Base-by-base conservation (phyloP, 1,140 invertebrate genomes). In the Drosophila albomicans region DNA sequence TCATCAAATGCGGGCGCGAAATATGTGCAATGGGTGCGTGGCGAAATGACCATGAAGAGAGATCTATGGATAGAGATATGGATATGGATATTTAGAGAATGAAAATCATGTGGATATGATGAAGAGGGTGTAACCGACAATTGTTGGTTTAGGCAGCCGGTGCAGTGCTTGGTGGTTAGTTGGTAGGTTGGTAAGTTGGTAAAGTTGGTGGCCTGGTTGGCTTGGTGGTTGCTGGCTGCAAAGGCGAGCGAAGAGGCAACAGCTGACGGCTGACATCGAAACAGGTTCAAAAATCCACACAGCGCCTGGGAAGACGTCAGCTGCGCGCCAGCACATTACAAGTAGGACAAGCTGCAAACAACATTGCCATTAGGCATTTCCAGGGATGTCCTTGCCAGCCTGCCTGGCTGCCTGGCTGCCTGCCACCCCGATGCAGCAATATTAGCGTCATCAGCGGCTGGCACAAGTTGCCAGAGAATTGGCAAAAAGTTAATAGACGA, bases 131-230 rank as follows among this genome's bases (percentile, higher is more conserved):
- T 30, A 72, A 89, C 81, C 88, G 78, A 91, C 80, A 79, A 81
- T 91, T 91, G 90, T 91, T 91, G 90, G 86, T 91, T 91, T 91
- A 82, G 78, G 73, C 72, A 90, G 90, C 90, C 90, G 90, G 90
- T 91, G 90, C 85, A 86, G 75, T 51, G 69, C 45, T 78, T 75
- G 79, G 78, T 79, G 59, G 68, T 79, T 68, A 66, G 79, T 78
- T 71, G 70, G 57, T 8, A 6, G 30, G 5, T 71, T 57, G 68
- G 20, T 20, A 3, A 3, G 20, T 20, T 20, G 20, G 20, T 25
- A 25, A 20, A 25, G 20, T 49, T 82, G 80, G 68, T 86, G 77
- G 75, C 69, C 66, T 79, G 78, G 45, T 67, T 76, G 74, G 78
- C 38, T 67, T 72, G 81, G 82, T 89, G 81, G 81, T 84, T 87